Conservation (phyloP, 2,888 invertebrate species). For the Ptychoptera contaminata region DNA sequence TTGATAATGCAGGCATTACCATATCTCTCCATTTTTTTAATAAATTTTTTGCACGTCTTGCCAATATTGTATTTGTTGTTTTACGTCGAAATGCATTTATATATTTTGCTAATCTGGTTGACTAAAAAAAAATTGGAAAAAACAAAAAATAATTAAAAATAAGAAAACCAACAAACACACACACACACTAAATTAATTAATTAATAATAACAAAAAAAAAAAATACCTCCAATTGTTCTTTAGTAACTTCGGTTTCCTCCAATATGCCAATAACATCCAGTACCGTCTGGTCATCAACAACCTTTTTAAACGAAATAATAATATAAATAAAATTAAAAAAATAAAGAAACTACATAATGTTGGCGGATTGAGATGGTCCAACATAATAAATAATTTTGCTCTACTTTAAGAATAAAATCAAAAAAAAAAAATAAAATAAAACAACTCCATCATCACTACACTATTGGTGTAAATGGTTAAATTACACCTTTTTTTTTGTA, state of each 20-base stretch:
- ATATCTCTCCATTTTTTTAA: slow-evolving; percentile 86
- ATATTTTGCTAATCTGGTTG: slow-evolving; percentile 86
- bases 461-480: slow-evolving; percentile 45
- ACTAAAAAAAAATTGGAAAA: slow-evolving; percentile 32
- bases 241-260: slow-evolving; percentile 57
- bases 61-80: slow-evolving; percentile 68
- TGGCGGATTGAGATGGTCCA: too few species aligned
- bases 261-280: slow-evolving; percentile 83
- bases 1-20: slow-evolving; percentile 40
- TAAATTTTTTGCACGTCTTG: slow-evolving; percentile 79
- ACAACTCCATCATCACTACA: too few species aligned
- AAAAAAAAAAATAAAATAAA: too few species aligned
- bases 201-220: neutral
- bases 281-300: slow-evolving; percentile 87
- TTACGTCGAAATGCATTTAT: slow-evolving; percentile 83
- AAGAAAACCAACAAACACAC: too few species aligned
- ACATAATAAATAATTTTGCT: too few species aligned
- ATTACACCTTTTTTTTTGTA: slow-evolving; percentile 68
- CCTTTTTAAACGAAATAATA: slow-evolving; percentile 40
- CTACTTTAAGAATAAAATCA: too few species aligned
- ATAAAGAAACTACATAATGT: neutral
- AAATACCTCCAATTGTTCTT: slow-evolving; percentile 25
- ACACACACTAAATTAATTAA: too few species aligned
- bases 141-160: neutral
- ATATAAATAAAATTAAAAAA: neutral